These are phyloP conservation scores for Perca flavescens DNA, from an alignment of 2,113 vertebrate species.

Conservation along the genomic window DNA sequence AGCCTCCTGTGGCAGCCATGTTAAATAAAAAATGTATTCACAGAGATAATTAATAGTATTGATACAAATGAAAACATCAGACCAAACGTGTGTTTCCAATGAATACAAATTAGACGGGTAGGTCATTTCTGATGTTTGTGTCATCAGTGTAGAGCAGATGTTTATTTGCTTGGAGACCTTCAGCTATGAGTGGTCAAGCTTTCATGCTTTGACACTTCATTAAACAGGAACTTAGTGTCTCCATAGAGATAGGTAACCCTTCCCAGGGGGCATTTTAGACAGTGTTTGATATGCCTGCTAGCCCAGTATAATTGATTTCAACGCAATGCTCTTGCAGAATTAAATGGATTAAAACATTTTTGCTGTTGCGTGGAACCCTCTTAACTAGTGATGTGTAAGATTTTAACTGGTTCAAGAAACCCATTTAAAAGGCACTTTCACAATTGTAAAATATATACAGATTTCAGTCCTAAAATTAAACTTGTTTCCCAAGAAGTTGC, in stretches of 20 bases:
- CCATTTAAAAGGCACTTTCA: not conserved
- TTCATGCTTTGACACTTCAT: constrained; percentile 61
- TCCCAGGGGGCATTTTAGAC: constrained; percentile 36
- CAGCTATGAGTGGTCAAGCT: constrained; percentile 53
- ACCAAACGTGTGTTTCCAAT: not conserved
- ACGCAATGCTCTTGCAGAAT: not conserved
- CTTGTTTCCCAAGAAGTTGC: not conserved
- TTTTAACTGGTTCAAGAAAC: not conserved
- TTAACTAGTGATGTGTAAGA: not conserved
- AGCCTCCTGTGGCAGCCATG: not conserved
- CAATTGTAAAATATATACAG: not conserved
- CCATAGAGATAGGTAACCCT: constrained; percentile 52
- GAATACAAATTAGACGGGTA: not conserved
- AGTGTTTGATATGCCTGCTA: constrained; percentile 25
- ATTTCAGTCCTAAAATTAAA: not conserved
- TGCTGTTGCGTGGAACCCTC: not conserved
- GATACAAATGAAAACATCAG: not conserved
- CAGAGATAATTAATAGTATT: not conserved
- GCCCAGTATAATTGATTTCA: not conserved
- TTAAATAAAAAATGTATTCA: not conserved
- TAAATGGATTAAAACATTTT: not conserved
- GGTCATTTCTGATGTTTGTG: not conserved
- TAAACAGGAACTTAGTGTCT: constrained; percentile 58
- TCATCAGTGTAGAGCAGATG: not conserved
- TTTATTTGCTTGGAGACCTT: constrained; percentile 25